Evolutionary conservation across 2,888 invertebrate species (phyloP), one percentile per base, ranked within the genome.

Genomic region (Cotesia congregata): DNA sequence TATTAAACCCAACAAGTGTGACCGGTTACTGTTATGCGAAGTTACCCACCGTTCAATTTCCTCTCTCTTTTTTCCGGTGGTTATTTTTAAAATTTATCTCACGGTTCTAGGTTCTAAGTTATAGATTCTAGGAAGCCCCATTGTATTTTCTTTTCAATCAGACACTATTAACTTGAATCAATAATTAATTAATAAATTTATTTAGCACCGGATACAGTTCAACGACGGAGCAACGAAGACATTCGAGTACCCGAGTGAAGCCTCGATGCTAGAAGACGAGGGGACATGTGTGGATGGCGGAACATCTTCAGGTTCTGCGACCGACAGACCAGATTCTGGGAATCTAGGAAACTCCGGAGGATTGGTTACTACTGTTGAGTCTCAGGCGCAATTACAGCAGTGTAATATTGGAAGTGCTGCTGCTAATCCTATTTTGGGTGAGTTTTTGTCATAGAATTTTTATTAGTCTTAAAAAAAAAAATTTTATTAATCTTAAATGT

Each of bases 231-330:
- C 95, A 75, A 96, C 96, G 82, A 94, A 94, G 83, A 95, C 96
- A 74, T 97, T 95, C 91, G 98, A 98, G 91, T 98, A 98, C 90
- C 97, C 97, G 74, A 97, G 97, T 77, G 98, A 98, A 91, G 93
- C 94, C 79, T 96, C 96, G 67, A 91, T 96, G 86, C 90, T 94
- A 86, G 93, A 94, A 86, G 94, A 94, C 81, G 90, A 91, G 80
- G 85, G 85, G 75, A 83, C 83, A 78, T 38, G 59, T 75, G 85
- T 86, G 62, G 88, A 88, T 76, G 87, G 87, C 72, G 87, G 86
- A 80, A 85, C 84, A 81, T 86, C 83, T 81, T 86, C 86, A 82
- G 83, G 80, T 73, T 79, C 84, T 61, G 79, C 83, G 74, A 83
- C 82, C 76, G 80, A 83, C 80, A 85, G 84, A 81, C 83, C 85